A percentile compares a stretch with the other conserved stretches of the same genome.
Evolutionary conservation across 2,888 invertebrate species (phyloP).

Genomic region (Diplolepis rosae): DNA sequence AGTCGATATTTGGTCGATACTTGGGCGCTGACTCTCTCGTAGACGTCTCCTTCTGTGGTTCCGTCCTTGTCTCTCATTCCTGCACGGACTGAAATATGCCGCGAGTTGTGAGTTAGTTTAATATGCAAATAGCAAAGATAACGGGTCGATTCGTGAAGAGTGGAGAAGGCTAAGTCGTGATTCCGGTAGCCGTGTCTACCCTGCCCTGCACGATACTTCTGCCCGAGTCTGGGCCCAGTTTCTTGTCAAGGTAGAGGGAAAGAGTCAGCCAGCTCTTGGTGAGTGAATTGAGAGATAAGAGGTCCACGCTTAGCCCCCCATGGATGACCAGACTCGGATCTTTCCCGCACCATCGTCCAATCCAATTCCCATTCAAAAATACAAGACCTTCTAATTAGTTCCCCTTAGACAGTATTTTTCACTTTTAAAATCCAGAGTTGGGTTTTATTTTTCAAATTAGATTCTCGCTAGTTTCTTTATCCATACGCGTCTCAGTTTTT

Average conservation of each 20-base stretch:
- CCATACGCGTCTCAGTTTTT: too few relatives aligned
- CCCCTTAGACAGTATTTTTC: too few relatives aligned
- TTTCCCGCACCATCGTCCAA: background rate
- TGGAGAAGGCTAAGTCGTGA: conserved; percentile 70
- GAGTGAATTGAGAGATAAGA: conserved; percentile 71
- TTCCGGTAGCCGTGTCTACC: conserved; percentile 72
- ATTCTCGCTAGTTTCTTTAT: too few relatives aligned
- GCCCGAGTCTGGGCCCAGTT: conserved; percentile 40
- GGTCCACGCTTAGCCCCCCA: conserved; percentile 59
- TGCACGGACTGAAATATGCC: conserved; percentile 64
- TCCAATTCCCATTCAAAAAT: background rate
- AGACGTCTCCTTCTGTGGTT: conserved; percentile 27
- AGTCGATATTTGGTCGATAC: conserved; percentile 39
- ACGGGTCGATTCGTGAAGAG: conserved; percentile 70
- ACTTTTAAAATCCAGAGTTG: too few relatives aligned
- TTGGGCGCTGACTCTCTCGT: conserved; percentile 18
- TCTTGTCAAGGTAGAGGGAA: conserved; percentile 38
- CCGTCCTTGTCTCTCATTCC: conserved; percentile 44
- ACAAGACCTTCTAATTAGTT: background rate
- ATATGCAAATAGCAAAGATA: conserved; percentile 73
- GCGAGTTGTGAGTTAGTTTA: conserved; percentile 73
- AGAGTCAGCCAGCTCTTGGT: conserved; percentile 50
- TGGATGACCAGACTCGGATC: conserved; percentile 41
- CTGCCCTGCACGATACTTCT: conserved; percentile 54
- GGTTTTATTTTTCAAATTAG: too few relatives aligned